Conservation (phyloP, 2,888 invertebrate species). For the Petrophora chlorosata region DNA sequence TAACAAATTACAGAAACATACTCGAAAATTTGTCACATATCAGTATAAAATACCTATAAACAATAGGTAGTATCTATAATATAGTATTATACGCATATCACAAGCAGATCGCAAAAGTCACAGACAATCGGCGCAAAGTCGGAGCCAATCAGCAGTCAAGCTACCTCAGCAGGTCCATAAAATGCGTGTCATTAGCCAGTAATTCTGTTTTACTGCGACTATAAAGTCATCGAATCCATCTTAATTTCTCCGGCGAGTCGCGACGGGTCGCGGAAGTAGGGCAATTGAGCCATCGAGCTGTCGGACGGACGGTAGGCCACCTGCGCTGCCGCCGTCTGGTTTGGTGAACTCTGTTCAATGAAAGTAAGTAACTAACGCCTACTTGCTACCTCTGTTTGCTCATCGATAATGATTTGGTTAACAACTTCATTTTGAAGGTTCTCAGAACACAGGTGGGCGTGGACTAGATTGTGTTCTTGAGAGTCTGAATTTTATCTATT, state of each 20-base stretch:
- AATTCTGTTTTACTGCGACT: slow-evolving; percentile 14
- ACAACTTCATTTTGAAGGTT: slow-evolving; percentile 7
- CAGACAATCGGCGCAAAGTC: slow-evolving; percentile 7
- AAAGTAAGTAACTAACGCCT: slow-evolving; percentile 14
- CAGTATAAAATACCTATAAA: no score
- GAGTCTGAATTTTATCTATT: background rate
- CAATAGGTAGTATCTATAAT: no score
- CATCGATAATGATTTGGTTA: slow-evolving; percentile 1
- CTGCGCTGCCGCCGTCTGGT: slow-evolving; percentile 13
- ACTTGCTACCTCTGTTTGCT: slow-evolving; percentile 1
- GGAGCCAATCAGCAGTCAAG: slow-evolving; percentile 4
- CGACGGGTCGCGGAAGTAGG: slow-evolving; percentile 22
- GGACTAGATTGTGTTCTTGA: background rate
- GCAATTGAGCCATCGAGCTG: slow-evolving; percentile 17
- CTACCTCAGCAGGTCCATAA: slow-evolving; percentile 12
- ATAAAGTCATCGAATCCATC: slow-evolving; percentile 25
- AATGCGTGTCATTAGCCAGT: slow-evolving; percentile 19
- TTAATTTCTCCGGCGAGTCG: slow-evolving; percentile 22
- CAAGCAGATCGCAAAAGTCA: no score
- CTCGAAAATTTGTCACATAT: no score
- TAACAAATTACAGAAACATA: no score
- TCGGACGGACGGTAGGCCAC: slow-evolving; percentile 8
- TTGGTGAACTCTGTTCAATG: slow-evolving; percentile 11
- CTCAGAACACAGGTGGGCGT: slow-evolving; percentile 4
- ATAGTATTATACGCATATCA: no score